Evolutionary conservation across 2,113 vertebrate species (phyloP).

Genomic region (Carassius gibelio): DNA sequence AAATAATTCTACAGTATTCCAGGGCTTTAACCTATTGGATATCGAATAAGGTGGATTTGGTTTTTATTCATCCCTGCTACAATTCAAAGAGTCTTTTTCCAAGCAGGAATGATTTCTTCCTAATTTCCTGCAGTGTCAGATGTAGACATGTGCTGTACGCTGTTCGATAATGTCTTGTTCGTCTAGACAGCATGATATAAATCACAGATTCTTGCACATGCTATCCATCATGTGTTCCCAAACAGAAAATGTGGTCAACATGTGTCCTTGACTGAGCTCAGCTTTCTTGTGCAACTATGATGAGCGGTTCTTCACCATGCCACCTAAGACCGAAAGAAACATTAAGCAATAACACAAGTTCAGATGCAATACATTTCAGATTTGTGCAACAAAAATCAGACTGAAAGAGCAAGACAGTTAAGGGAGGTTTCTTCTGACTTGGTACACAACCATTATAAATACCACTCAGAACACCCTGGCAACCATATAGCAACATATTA

Average conservation of each 20-base stretch:
- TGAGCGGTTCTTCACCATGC: neutral
- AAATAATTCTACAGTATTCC: neutral
- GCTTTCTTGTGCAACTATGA: neutral
- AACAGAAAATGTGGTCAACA: neutral
- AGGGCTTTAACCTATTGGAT: slow-evolving; percentile 10
- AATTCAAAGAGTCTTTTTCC: neutral
- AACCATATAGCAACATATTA: neutral
- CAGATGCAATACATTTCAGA: neutral
- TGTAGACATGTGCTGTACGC: neutral
- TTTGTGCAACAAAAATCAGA: neutral
- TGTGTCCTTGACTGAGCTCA: neutral
- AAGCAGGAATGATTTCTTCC: neutral
- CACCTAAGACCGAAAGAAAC: neutral
- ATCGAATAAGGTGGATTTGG: neutral
- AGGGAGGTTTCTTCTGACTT: neutral
- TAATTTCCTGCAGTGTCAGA: neutral
- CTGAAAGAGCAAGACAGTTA: neutral
- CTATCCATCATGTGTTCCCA: slow-evolving; percentile 1
- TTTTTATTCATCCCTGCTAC: neutral
- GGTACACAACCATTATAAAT: neutral
- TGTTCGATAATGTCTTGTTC: neutral
- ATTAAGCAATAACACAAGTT: neutral
- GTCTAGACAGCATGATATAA: neutral
- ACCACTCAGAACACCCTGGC: neutral
- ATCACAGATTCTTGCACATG: slow-evolving; percentile 1